Evolutionary conservation across 2,113 vertebrate species (phyloP).

Genomic region (Dendropsophus ebraccatus): DNA sequence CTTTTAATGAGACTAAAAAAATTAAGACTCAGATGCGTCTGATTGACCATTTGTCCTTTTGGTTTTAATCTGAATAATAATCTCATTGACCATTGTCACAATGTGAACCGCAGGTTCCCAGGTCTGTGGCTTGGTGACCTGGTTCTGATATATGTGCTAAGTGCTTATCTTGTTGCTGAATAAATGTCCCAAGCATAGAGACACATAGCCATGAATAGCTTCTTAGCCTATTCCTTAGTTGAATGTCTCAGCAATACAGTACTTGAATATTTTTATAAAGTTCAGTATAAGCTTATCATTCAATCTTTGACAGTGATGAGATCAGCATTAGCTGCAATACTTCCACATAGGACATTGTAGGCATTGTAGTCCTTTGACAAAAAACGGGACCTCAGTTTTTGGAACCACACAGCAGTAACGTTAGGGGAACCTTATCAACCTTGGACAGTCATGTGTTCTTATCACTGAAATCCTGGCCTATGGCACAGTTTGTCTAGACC

Average conservation of each 20-base stretch:
- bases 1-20: conserved; percentile 79
- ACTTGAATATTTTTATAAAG: background rate
- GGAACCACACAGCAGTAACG: background rate
- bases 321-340: background rate
- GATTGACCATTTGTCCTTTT: conserved; percentile 44
- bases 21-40: conserved; percentile 20
- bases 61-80: conserved; percentile 51
- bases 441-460: background rate
- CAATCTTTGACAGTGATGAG: background rate
- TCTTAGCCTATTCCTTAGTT: background rate
- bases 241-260: background rate
- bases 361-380: background rate
- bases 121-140: conserved; percentile 18
- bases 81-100: conserved; percentile 51
- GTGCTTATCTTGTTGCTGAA: conserved; percentile 7
- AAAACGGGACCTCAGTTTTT: background rate
- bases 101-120: background rate
- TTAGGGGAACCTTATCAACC: background rate
- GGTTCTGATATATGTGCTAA: conserved; percentile 40
- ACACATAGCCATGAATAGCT: background rate
- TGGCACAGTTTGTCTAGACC: background rate
- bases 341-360: background rate
- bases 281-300: too few relatives aligned
- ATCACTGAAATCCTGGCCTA: background rate
- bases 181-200: background rate